Evolutionary conservation across 2,888 invertebrate species (phyloP).

Genomic region (Parapristionchus giblindavisi): DNA sequence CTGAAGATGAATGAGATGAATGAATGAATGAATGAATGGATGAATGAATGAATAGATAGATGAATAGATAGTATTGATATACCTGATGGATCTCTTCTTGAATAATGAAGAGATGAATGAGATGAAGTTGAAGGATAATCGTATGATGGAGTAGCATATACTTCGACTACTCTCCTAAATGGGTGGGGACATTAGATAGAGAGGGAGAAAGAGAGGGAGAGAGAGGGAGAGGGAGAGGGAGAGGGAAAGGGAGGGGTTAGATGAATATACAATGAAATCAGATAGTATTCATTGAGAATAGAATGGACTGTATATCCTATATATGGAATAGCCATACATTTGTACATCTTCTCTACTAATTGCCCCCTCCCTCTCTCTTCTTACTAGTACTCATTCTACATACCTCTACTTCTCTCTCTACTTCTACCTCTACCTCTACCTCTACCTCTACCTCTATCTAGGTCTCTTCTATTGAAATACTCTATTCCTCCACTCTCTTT

Average conservation of each 20-base stretch:
- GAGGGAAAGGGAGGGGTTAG: neutral
- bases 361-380: too few relatives aligned
- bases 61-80: neutral
- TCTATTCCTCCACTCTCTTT: too few relatives aligned
- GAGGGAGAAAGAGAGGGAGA: neutral
- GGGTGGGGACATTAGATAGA: neutral
- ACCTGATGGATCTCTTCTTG: slow-evolving; percentile 17
- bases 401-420: too few relatives aligned
- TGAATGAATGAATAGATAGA: neutral
- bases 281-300: neutral
- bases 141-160: slow-evolving; percentile 31
- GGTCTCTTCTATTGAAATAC: too few relatives aligned
- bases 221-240: neutral
- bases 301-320: too few relatives aligned
- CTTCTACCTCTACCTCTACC: too few relatives aligned
- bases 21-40: neutral
- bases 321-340: too few relatives aligned
- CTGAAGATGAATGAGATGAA: slow-evolving; percentile 8
- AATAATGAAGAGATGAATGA: neutral
- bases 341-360: too few relatives aligned
- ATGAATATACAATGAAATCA: neutral
- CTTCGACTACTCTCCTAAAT: slow-evolving; percentile 22
- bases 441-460: too few relatives aligned
- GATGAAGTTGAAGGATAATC: slow-evolving; percentile 22
- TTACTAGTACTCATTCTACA: too few relatives aligned